Conservation (phyloP, 2,113 vertebrate species). For the Dasyurus viverrinus region DNA sequence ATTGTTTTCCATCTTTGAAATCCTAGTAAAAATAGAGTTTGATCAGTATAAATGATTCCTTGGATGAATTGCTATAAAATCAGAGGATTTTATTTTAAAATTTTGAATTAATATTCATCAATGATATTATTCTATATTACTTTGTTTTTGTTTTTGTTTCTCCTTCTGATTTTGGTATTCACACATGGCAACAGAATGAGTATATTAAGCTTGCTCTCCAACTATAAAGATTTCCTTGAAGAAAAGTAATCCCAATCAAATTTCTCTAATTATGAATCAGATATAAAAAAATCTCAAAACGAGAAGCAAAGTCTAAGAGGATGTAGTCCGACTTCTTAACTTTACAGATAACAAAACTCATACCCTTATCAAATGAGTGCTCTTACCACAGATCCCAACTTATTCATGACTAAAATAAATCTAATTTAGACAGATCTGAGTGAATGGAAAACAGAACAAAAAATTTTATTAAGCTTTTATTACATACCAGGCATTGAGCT, state of each 20-base stretch:
- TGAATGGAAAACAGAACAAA: neutral
- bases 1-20: neutral
- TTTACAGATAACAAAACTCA: neutral
- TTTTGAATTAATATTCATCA: neutral
- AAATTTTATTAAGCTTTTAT: neutral
- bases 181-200: neutral
- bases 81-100: neutral
- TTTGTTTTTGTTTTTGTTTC: neutral
- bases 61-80: neutral
- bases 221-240: neutral
- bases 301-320: neutral
- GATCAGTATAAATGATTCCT: neutral
- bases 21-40: neutral
- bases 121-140: neutral
- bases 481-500: neutral
- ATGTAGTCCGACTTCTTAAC: neutral
- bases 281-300: neutral
- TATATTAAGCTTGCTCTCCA: neutral
- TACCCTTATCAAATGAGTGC: neutral
- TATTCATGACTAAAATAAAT: neutral
- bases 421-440: neutral
- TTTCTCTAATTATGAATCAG: neutral
- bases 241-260: neutral
- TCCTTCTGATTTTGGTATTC: neutral
- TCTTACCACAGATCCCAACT: neutral